Evolutionary conservation across 2,797 vertebrate genomes (phyloP).

Genomic region (Toxotes lorentzi): DNA sequence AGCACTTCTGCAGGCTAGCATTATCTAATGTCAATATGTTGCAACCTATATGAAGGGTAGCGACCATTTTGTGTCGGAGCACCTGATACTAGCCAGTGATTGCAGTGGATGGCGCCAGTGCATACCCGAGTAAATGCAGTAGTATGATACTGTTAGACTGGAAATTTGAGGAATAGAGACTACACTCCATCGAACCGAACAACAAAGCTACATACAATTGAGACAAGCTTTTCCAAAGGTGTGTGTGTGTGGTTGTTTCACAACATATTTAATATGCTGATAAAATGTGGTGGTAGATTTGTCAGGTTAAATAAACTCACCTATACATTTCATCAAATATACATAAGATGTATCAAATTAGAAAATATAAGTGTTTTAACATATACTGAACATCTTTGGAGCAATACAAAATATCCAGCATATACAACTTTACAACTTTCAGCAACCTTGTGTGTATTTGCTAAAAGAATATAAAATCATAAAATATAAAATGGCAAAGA

Average conservation of each 20-base stretch:
- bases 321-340: background rate
- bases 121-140: background rate
- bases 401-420: background rate
- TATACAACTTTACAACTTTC: background rate
- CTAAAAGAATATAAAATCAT: background rate
- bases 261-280: conserved; percentile 4
- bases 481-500: background rate
- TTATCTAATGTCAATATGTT: conserved; percentile 57
- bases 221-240: background rate
- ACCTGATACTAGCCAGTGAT: conserved; percentile 3
- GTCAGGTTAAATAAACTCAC: background rate
- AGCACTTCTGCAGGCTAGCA: conserved; percentile 37
- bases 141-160: background rate
- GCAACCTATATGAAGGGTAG: conserved; percentile 35
- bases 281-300: background rate
- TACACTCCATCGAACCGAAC: background rate
- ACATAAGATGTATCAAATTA: background rate
- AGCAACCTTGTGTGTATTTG: background rate
- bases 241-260: background rate
- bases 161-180: conserved; percentile 9
- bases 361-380: rapidly evolving
- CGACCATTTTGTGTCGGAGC: conserved; percentile 70
- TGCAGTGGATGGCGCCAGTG: conserved; percentile 25
- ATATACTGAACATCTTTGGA: background rate
- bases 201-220: background rate